These are phyloP conservation scores for Torymus tubicola DNA, from an alignment of 2,888 invertebrate genomes.

Conservation along the genomic window DNA sequence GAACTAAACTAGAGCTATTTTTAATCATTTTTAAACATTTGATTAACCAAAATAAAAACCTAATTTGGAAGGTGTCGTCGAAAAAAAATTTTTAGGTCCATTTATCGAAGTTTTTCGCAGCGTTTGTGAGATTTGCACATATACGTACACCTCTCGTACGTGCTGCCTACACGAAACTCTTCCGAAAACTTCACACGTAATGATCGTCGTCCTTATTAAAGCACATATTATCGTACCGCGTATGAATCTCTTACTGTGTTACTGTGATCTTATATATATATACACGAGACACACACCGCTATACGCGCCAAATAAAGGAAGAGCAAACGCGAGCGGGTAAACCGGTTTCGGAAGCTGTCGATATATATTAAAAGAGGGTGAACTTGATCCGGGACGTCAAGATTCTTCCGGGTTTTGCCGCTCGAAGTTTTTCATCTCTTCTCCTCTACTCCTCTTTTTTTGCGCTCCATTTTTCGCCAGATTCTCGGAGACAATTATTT, in stretches of 20 bases:
- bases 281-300: too few relatives aligned
- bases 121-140: too few relatives aligned
- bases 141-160: background rate
- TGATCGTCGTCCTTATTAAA: conserved; percentile 51
- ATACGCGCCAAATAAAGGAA: too few relatives aligned
- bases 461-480: conserved; percentile 3
- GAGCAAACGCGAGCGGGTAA: background rate
- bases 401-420: conserved; percentile 51
- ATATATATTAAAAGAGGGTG: conserved; percentile 52
- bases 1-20: too few relatives aligned
- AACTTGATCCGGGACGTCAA: conserved; percentile 48
- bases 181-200: conserved; percentile 49
- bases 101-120: too few relatives aligned
- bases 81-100: too few relatives aligned
- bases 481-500: conserved; percentile 55
- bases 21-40: too few relatives aligned
- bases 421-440: conserved; percentile 27
- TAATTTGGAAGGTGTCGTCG: too few relatives aligned
- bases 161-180: background rate
- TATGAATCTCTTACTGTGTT: too few relatives aligned
- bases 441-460: background rate
- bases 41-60: too few relatives aligned
- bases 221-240: too few relatives aligned
- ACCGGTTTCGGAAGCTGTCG: conserved; percentile 59
- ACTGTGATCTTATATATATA: too few relatives aligned